Percentiles rank a stretch among this genome's conserved stretches.
Evolutionary conservation across 1,140 invertebrate genomes (phyloP).

Genomic region (Drosophila sturtevanti): DNA sequence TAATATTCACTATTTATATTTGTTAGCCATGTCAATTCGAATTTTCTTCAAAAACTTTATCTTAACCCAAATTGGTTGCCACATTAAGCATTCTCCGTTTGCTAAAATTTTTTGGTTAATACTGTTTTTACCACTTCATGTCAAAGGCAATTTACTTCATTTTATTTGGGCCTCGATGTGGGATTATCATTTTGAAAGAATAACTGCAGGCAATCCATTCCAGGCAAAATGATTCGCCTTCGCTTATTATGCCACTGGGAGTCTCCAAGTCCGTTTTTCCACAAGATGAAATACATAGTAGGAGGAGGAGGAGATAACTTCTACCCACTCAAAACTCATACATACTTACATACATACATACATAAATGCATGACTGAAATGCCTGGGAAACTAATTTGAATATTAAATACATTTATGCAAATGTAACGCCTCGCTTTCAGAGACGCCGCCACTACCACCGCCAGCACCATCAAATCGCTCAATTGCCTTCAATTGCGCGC

Average conservation of each 20-base stretch:
- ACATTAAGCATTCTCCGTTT: neutral
- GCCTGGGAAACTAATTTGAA: conserved; percentile 65
- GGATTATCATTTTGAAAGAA: conserved; percentile 44
- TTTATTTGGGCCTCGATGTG: conserved; percentile 39
- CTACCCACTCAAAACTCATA: neutral
- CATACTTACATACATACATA: conserved; percentile 2
- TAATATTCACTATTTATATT: too few relatives aligned
- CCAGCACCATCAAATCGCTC: conserved; percentile 50
- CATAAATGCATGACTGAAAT: conserved; percentile 53
- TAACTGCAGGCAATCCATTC: conserved; percentile 20
- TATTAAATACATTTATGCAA: conserved; percentile 80
- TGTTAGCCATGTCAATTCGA: neutral
- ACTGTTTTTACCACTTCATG: conserved; percentile 27
- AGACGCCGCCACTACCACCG: conserved; percentile 12
- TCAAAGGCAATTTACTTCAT: conserved; percentile 45
- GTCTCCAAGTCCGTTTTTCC: neutral
- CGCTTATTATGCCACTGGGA: neutral
- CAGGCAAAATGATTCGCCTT: conserved; percentile 6
- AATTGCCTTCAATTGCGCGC: conserved; percentile 73
- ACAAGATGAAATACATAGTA: too few relatives aligned
- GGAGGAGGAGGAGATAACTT: neutral
- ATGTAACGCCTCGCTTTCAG: conserved; percentile 45
- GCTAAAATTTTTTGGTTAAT: neutral
- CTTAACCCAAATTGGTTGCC: conserved; percentile 25
- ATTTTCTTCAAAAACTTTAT: neutral